These are phyloP conservation scores for Drosophila neonasuta DNA, from an alignment of 2,888 invertebrate genomes.

Conservation along the genomic window DNA sequence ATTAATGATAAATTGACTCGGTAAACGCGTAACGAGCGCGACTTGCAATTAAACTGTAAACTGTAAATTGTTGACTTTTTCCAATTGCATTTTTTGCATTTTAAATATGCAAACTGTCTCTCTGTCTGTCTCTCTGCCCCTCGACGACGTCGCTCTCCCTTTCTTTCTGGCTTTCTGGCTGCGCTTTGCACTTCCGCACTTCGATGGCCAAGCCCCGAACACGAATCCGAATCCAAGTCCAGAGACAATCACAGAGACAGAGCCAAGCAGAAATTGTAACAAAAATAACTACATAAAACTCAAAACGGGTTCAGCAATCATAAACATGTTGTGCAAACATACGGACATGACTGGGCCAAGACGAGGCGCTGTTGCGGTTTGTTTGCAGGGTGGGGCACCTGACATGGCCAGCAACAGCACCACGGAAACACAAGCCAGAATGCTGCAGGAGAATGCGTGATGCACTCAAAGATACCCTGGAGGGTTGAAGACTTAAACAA, in stretches of 20 bases:
- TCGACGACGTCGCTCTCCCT: constrained; percentile 7
- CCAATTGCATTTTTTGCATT: constrained; percentile 57
- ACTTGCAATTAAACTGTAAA: constrained; percentile 61
- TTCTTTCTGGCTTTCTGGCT: constrained; percentile 18
- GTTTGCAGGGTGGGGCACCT: constrained; percentile 47
- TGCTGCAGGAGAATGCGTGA: background rate
- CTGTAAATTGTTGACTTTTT: constrained; percentile 69
- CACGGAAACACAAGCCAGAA: constrained; percentile 35
- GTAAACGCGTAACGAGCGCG: constrained; percentile 45
- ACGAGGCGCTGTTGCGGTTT: background rate
- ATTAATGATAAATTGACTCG: constrained; percentile 32
- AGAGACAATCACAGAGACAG: background rate
- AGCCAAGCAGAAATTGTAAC: constrained; percentile 62
- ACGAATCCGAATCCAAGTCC: background rate
- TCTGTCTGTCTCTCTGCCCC: constrained; percentile 1
- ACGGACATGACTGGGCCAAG: constrained; percentile 33
- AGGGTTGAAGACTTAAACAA: background rate
- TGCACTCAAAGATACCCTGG: constrained; percentile 14
- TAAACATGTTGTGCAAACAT: constrained; percentile 77
- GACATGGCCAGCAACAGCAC: constrained; percentile 43
- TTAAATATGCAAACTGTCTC: constrained; percentile 66
- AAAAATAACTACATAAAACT: constrained; percentile 66
- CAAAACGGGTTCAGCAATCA: constrained; percentile 75
- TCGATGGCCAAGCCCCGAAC: constrained; percentile 63
- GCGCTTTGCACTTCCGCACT: constrained; percentile 68